These are phyloP conservation scores for Zaprionus bogoriensis DNA, from an alignment of 2,888 invertebrate species.

Conservation along the genomic window DNA sequence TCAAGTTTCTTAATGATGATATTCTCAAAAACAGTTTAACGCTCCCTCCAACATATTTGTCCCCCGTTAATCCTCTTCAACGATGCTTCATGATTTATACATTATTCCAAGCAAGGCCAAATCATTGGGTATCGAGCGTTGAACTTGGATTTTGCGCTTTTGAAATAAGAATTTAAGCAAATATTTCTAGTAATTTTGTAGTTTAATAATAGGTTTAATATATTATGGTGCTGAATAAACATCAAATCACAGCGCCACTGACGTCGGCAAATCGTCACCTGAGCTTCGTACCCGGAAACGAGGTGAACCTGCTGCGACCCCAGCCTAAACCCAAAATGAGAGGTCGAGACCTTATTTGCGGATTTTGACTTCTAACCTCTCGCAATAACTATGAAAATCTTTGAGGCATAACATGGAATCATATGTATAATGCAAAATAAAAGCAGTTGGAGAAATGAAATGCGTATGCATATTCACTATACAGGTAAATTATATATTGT, in stretches of 20 bases:
- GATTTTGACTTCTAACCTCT: conserved; percentile 12
- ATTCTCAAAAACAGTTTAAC: too few species aligned
- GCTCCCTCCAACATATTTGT: too few species aligned
- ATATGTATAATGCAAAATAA: too few species aligned
- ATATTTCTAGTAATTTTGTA: conserved; percentile 59
- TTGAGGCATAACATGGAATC: too few species aligned
- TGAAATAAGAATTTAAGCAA: conserved; percentile 28
- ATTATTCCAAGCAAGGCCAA: conserved; percentile 54
- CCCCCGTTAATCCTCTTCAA: background rate
- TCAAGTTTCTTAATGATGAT: too few species aligned
- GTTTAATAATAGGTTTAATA: conserved; percentile 41
- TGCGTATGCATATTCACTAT: too few species aligned
- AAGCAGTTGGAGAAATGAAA: too few species aligned
- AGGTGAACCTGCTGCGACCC: background rate
- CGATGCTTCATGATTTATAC: too few species aligned
- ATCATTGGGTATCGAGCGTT: conserved; percentile 44
- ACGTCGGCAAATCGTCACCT: background rate
- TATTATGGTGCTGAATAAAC: conserved; percentile 60
- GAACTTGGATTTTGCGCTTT: conserved; percentile 52
- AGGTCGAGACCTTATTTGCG: conserved; percentile 5
- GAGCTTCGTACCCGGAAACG: conserved; percentile 57
- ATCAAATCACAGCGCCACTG: conserved; percentile 20
- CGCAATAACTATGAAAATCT: too few species aligned
- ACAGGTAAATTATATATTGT: too few species aligned
- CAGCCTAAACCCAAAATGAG: background rate